Base-by-base conservation (phyloP, 2,113 vertebrate genomes). In the Peromyscus leucopus region DNA sequence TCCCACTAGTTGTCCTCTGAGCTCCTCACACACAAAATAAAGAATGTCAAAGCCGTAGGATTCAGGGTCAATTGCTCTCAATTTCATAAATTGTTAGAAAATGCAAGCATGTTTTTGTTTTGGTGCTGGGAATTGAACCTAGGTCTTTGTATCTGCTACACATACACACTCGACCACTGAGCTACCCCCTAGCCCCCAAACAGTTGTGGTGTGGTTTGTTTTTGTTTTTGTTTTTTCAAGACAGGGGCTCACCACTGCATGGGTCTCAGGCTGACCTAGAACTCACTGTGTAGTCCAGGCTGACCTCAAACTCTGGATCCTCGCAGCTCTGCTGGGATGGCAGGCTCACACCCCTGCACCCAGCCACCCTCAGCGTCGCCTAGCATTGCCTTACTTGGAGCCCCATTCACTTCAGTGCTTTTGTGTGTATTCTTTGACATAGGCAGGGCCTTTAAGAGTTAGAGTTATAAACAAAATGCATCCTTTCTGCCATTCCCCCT, bases 41-140 rank as follows among this genome's bases (percentile, higher is more conserved):
- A 48, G 9, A 36, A 5, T 80, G 78, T 80, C 33, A 57, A 80
- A 57, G 51, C 8, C 78, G 21, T 80, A 36, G 4, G 5, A 22
- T 84, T 85, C 33, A 33, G 91, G 92, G 67, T 92, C 88, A 93
- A 69, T 85, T 65, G 42, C 61, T 63, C n/a, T 67, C 21, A 48
- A 12, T 87, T 92, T 71, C 92, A 71, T 55, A 82, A 59, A 90
- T 55, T 67, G 24, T 80, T 90, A 22, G 16, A 87, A 82, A 95
- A 42, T 21, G 31, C 28, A 69, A 33, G 22, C 39, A 4, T 84
- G 4, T 10, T 33, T 31, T 69, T 42, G 42, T 55, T 88, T 71
- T 22, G 63, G 63, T 71, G 10, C 19, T 71, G 31, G 65, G 28
- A n/a, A 36, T 24, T 87, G 63, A 51, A 51, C 42, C 28, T 28